Percentiles rank a stretch among this genome's conserved stretches.
phyloP scores from a whole-genome alignment of 92 coral and sea anemone species.

The Bergia puertoricense region DNA sequence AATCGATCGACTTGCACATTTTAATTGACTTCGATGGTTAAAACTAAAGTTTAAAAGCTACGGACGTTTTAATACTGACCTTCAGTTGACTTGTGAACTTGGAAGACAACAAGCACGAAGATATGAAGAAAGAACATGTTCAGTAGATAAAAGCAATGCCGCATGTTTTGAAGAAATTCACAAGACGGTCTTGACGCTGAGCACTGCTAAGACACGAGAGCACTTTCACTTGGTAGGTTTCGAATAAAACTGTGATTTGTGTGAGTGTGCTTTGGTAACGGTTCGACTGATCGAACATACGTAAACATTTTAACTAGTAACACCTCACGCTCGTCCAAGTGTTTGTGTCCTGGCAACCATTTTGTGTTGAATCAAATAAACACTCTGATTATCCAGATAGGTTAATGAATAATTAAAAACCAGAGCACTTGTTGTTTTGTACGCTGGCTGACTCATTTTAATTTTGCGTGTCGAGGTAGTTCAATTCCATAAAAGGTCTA shows the following conservation, averaged over 20 bases:
- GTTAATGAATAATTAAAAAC: not conserved
- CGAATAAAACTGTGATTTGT: not conserved
- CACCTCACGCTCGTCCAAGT: not conserved
- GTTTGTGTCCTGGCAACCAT: constrained; percentile 13
- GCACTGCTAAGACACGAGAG: too few species aligned
- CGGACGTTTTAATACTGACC: not conserved
- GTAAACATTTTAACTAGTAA: not conserved
- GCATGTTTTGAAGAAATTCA: not conserved
- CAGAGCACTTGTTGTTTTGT: not conserved
- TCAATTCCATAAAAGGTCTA: not conserved
- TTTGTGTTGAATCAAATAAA: not conserved
- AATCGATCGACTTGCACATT: too few species aligned
- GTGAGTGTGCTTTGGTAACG: not conserved
- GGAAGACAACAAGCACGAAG: not conserved
- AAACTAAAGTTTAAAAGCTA: not conserved
- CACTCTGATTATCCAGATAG: not conserved
- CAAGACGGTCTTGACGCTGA: not conserved
- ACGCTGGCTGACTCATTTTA: not conserved
- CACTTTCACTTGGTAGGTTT: not conserved
- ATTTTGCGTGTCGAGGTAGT: not conserved
- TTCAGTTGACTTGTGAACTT: constrained; percentile 4
- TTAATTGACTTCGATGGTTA: not conserved
- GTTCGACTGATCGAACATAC: not conserved
- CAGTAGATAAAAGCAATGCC: not conserved
- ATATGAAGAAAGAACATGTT: not conserved